Percentiles rank a stretch among this genome's conserved stretches.
Conservation (phyloP, 1,140 invertebrate genomes). For the Popillia japonica region DNA sequence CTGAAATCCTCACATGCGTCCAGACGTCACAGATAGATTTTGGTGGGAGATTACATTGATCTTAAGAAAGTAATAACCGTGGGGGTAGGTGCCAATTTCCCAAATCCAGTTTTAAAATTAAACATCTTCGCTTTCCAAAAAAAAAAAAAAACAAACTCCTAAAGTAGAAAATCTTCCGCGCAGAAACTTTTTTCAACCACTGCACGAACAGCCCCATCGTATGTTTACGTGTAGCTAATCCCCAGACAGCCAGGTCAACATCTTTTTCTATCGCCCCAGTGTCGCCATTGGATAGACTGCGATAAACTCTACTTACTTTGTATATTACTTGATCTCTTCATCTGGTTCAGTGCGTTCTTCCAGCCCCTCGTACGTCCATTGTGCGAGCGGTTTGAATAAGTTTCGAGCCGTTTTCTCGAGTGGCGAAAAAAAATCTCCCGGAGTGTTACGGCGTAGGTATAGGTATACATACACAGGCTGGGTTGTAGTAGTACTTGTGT, state of each 20-base stretch:
- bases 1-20: too few relatives aligned
- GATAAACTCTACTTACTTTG: constrained; percentile 30
- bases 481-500: background rate
- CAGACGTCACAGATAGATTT: too few relatives aligned
- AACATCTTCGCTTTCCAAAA: too few relatives aligned
- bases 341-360: constrained; percentile 30
- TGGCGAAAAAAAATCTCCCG: constrained; percentile 29
- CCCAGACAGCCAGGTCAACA: background rate
- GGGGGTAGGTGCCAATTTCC: too few relatives aligned
- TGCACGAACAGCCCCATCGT: background rate
- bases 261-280: background rate
- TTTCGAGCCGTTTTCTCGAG: constrained; percentile 23
- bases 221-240: constrained; percentile 28
- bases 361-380: constrained; percentile 15
- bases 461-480: background rate
- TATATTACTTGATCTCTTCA: constrained; percentile 35
- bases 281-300: background rate
- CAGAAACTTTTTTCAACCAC: background rate
- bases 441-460: background rate
- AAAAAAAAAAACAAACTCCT: background rate
- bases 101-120: too few relatives aligned
- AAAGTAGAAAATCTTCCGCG: background rate
- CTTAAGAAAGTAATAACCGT: too few relatives aligned
- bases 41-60: too few relatives aligned
- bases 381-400: constrained; percentile 32